Conservation (phyloP, 2,113 vertebrate species). For the Reinhardtius hippoglossoides region DNA sequence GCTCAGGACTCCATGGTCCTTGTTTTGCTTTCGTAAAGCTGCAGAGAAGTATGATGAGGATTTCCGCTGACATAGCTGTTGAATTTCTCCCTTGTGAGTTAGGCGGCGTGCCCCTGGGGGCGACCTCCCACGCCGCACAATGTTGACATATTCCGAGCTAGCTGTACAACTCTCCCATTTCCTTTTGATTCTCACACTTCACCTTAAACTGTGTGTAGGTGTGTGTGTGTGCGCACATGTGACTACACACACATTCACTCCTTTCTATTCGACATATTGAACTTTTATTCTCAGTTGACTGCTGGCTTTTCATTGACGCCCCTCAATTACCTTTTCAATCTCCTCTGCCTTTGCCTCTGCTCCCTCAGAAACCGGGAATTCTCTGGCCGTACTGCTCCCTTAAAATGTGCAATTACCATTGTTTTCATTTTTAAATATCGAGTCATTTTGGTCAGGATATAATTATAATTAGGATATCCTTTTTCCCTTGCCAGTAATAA, state of each 20-base stretch:
- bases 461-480: conserved; percentile 68
- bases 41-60: conserved; percentile 62
- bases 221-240: not conserved
- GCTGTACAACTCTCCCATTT: conserved; percentile 34
- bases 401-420: conserved; percentile 56
- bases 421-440: conserved; percentile 67
- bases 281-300: conserved; percentile 39
- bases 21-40: conserved; percentile 71
- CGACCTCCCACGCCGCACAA: conserved; percentile 66
- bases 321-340: conserved; percentile 41
- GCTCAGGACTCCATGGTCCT: not conserved
- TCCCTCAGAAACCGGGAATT: conserved; percentile 40
- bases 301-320: conserved; percentile 38
- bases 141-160: conserved; percentile 57
- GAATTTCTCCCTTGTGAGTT: conserved; percentile 68
- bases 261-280: conserved; percentile 40
- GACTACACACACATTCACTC: conserved; percentile 5
- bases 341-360: conserved; percentile 22
- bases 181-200: conserved; percentile 41
- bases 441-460: conserved; percentile 59
- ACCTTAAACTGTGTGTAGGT: conserved; percentile 5
- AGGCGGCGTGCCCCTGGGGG: conserved; percentile 41
- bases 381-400: conserved; percentile 27
- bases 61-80: conserved; percentile 69
- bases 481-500: conserved; percentile 62